Conservation (phyloP, 2,888 invertebrate genomes). For the Cheilosia variabilis region DNA sequence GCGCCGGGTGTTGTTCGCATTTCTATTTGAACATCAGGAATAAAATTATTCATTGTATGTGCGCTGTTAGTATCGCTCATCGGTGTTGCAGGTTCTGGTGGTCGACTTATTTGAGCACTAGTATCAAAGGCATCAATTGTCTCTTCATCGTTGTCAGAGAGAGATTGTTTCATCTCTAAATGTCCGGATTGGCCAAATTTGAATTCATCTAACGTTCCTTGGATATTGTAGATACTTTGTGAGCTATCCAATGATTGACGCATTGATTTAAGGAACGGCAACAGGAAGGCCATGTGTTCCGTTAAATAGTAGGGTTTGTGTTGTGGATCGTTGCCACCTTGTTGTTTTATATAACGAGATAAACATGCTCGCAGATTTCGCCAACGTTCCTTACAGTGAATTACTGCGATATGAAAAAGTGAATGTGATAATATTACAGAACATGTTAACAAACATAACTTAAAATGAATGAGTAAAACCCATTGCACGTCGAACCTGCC, state of each 20-base stretch:
- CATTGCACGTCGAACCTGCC: too few relatives aligned
- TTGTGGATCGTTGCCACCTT: slow-evolving; percentile 82
- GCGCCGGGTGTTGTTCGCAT: slow-evolving; percentile 74
- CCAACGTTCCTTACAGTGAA: slow-evolving; percentile 84
- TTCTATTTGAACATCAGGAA: slow-evolving; percentile 74
- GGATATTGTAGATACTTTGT: slow-evolving; percentile 77
- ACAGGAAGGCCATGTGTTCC: slow-evolving; percentile 83
- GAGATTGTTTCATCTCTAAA: slow-evolving; percentile 80
- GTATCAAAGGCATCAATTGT: slow-evolving; percentile 82
- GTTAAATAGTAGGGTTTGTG: slow-evolving; percentile 84
- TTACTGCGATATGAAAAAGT: slow-evolving; percentile 77
- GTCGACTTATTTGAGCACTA: slow-evolving; percentile 55
- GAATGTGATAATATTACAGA: neutral
- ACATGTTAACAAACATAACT: neutral
- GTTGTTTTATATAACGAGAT: slow-evolving; percentile 83
- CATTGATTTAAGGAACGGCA: slow-evolving; percentile 83
- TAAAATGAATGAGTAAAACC: neutral
- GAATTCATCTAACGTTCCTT: slow-evolving; percentile 47
- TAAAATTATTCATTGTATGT: slow-evolving; percentile 81
- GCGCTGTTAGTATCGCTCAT: slow-evolving; percentile 82
- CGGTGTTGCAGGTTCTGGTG: slow-evolving; percentile 77
- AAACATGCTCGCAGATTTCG: slow-evolving; percentile 83
- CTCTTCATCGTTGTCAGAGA: slow-evolving; percentile 82
- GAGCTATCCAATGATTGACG: slow-evolving; percentile 80
- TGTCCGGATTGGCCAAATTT: slow-evolving; percentile 55